phyloP scores from a whole-genome alignment of 1,140 invertebrate genomes.

The Drosophila tropicalis region DNA sequence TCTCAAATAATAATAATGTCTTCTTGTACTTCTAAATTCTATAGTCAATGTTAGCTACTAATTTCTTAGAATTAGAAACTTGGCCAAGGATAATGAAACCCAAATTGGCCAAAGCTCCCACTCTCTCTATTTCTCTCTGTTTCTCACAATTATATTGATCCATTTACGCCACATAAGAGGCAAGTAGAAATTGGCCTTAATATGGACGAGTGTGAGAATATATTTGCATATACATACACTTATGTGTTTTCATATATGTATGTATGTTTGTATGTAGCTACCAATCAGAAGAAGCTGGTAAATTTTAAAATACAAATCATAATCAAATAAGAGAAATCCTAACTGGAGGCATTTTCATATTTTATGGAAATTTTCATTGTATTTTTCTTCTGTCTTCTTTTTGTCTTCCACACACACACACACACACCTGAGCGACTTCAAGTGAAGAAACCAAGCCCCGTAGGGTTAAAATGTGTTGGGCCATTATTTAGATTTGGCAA shows the following conservation, averaged over 20 bases:
- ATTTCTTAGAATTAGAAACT: not conserved
- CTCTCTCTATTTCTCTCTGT: not conserved
- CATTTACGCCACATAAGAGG: not conserved
- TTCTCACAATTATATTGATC: not conserved
- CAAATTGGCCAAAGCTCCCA: too few relatives aligned
- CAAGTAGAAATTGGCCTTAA: slow-evolving; percentile 1
- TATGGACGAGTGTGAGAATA: not conserved
- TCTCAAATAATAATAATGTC: too few relatives aligned
- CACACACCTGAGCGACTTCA: slow-evolving; percentile 42
- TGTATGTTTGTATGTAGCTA: slow-evolving; percentile 22
- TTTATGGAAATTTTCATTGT: slow-evolving; percentile 46
- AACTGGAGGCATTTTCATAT: slow-evolving; percentile 50
- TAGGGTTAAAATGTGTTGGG: slow-evolving; percentile 48
- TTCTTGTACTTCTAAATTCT: too few relatives aligned
- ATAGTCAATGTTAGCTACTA: too few relatives aligned
- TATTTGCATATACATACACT: too few relatives aligned
- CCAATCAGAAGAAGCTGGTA: slow-evolving; percentile 31
- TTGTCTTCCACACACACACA: not conserved
- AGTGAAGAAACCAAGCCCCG: slow-evolving; percentile 29
- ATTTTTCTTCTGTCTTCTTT: not conserved
- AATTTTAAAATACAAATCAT: slow-evolving; percentile 67
- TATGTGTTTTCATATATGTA: too few relatives aligned
- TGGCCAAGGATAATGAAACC: not conserved
- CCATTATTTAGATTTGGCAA: slow-evolving; percentile 68
- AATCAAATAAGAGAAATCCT: slow-evolving; percentile 70